These are phyloP conservation scores for Dryobates pubescens DNA, from an alignment of 2,797 vertebrate species.

Conservation along the genomic window DNA sequence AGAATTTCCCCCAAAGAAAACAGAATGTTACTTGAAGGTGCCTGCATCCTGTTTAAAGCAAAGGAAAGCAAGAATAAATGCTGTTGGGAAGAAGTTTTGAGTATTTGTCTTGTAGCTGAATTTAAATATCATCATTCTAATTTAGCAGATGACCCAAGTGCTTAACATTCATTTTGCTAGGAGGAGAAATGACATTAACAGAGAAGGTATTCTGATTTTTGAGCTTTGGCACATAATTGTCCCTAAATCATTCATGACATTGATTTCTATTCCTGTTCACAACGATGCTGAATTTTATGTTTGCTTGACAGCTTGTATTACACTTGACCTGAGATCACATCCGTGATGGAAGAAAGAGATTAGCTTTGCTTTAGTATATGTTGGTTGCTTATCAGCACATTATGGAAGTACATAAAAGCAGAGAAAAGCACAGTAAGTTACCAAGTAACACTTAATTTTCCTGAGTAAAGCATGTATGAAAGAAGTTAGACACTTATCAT, in stretches of 20 bases:
- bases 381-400: background rate
- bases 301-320: conserved; percentile 17
- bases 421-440: background rate
- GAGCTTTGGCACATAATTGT: conserved; percentile 42
- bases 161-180: background rate
- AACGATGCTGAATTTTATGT: background rate
- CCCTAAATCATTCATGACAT: conserved; percentile 6
- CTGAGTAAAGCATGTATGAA: background rate
- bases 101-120: background rate
- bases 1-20: background rate
- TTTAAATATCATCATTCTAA: background rate
- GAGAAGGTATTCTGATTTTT: background rate
- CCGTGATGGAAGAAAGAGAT: background rate
- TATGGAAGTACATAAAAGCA: background rate
- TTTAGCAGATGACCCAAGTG: background rate
- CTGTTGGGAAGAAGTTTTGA: background rate
- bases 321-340: conserved; percentile 32
- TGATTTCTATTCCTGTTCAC: conserved; percentile 2
- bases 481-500: background rate
- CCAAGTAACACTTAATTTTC: background rate
- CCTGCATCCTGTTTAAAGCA: background rate
- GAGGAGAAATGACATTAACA: conserved; percentile 9
- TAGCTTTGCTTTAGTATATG: background rate
- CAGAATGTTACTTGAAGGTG: background rate
- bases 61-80: conserved; percentile 24